Evolutionary conservation across 1,140 invertebrate species (phyloP).

Genomic region (Drosophila nebulosa): DNA sequence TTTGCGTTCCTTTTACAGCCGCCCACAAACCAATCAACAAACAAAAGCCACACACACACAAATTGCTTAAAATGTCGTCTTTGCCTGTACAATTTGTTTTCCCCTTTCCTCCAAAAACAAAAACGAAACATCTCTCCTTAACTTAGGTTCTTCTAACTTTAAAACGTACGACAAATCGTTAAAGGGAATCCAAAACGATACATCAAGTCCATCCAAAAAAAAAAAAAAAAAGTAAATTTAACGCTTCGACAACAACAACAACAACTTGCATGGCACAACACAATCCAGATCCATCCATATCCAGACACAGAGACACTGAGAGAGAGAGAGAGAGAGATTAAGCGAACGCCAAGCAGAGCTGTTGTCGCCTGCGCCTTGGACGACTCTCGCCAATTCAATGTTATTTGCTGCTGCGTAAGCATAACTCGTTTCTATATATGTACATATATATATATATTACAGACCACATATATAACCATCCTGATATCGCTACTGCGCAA

Average conservation of each 20-base stretch:
- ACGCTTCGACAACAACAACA: constrained; percentile 48
- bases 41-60: background rate
- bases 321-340: background rate
- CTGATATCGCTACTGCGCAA: background rate
- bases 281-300: background rate
- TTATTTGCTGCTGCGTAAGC: background rate
- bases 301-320: background rate
- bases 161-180: constrained; percentile 60
- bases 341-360: constrained; percentile 21
- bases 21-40: background rate
- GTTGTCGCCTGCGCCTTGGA: background rate
- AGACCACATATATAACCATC: background rate
- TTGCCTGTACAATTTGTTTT: background rate
- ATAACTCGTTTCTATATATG: background rate
- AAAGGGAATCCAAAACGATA: constrained; percentile 76
- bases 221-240: background rate
- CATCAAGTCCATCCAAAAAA: constrained; percentile 70
- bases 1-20: background rate
- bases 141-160: constrained; percentile 21
- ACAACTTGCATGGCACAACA: constrained; percentile 6
- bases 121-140: background rate
- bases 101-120: background rate
- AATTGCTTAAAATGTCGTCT: background rate
- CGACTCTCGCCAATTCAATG: background rate
- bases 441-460: constrained; percentile 2